phyloP scores from a whole-genome alignment of 2,113 vertebrate species.

The Girardinichthys multiradiatus region DNA sequence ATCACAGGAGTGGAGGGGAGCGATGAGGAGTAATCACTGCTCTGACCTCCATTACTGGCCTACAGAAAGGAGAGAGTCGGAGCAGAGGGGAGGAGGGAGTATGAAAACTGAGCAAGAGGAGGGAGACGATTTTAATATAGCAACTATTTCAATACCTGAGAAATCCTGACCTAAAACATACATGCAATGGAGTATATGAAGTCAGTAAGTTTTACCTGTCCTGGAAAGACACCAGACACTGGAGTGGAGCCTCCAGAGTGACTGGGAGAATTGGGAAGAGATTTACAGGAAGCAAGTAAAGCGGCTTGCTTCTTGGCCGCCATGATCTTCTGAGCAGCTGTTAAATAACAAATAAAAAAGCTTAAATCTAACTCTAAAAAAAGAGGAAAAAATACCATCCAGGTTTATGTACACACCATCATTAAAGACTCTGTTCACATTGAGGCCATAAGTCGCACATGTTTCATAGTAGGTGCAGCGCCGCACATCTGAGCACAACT shows the following conservation, averaged over 20 bases:
- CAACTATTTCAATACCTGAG: background rate
- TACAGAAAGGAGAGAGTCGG: slow-evolving; percentile 59
- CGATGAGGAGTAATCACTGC: slow-evolving; percentile 94
- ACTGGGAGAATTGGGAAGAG: slow-evolving; percentile 94
- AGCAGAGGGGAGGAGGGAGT: slow-evolving; percentile 52
- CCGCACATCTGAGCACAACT: slow-evolving; percentile 88
- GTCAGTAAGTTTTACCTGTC: slow-evolving; percentile 78
- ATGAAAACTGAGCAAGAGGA: slow-evolving; percentile 5
- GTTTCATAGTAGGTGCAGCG: slow-evolving; percentile 96
- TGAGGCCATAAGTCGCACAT: slow-evolving; percentile 95
- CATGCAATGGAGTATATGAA: background rate
- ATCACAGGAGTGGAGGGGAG: slow-evolving; percentile 95
- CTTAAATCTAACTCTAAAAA: background rate
- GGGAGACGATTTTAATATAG: background rate
- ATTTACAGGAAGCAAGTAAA: slow-evolving; percentile 92
- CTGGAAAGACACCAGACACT: slow-evolving; percentile 80
- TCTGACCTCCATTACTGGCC: slow-evolving; percentile 93
- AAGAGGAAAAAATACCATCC: background rate
- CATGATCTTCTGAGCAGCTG: slow-evolving; percentile 93
- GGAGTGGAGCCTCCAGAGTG: slow-evolving; percentile 92
- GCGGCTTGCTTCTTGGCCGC: slow-evolving; percentile 91
- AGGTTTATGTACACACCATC: slow-evolving; percentile 79
- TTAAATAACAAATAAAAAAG: slow-evolving; percentile 2
- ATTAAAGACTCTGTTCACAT: slow-evolving; percentile 93
- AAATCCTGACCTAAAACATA: background rate